phyloP scores from a whole-genome alignment of 2,888 invertebrate species.

The Drosophila multiciliata region DNA sequence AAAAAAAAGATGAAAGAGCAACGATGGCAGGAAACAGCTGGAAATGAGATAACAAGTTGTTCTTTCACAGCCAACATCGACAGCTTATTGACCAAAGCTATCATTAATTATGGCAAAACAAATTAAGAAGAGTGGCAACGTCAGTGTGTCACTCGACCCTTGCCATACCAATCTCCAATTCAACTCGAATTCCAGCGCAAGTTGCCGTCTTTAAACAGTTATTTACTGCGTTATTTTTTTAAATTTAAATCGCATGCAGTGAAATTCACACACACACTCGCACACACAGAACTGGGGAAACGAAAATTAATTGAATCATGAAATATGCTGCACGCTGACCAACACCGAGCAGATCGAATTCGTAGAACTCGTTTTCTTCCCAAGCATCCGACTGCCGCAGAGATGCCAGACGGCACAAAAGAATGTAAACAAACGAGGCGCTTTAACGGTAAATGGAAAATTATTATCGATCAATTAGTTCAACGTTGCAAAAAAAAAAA shows the following conservation, averaged over 20 bases:
- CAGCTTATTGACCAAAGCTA: conserved; percentile 3
- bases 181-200: conserved; percentile 18
- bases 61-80: conserved; percentile 6
- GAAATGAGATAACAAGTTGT: conserved; percentile 71
- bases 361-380: conserved; percentile 71
- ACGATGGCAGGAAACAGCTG: conserved; percentile 39
- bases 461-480: conserved; percentile 82
- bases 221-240: conserved; percentile 38
- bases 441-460: conserved; percentile 82
- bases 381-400: conserved; percentile 17
- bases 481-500: conserved; percentile 66
- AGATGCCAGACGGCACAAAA: conserved; percentile 45
- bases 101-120: conserved; percentile 57
- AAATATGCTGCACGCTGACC: conserved; percentile 64
- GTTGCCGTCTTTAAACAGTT: conserved; percentile 59
- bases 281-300: conserved; percentile 25
- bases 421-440: conserved; percentile 80
- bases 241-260: conserved; percentile 60
- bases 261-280: conserved; percentile 60
- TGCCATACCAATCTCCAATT: conserved; percentile 31
- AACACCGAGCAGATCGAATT: conserved; percentile 46
- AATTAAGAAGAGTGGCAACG: conserved; percentile 34
- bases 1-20: conserved; percentile 5
- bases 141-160: conserved; percentile 47
- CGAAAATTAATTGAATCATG: conserved; percentile 76